Evolutionary conservation across 2,797 vertebrate genomes (phyloP), one percentile per base, ranked within the genome.

Genomic region (Mus caroli): DNA sequence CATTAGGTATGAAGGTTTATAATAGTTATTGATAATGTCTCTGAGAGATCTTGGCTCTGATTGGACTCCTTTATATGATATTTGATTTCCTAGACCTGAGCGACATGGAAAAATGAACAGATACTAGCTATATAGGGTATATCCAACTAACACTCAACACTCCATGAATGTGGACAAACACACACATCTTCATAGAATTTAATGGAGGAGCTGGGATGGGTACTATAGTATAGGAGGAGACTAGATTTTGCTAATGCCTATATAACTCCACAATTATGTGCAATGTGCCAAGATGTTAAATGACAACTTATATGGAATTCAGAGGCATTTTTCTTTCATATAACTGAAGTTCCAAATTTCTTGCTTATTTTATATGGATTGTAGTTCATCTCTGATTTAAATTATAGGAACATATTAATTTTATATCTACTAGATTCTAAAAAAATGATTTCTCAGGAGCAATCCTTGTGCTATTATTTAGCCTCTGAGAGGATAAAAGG

Each of bases 121-220:
- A 60, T 1, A 60, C 43, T 28, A 80, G 31, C 4, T 15, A n/a
- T 43, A 12, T 0, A 52, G 54, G 60, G 8, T 64, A 22, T 54
- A 93, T 24, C 5, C 15, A 84, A 22, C 12, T 43, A 46, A 28
- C 6, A 67, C 2, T 28, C 6, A 62, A 1, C 1, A 13, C 1
- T 31, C 0, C 19, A 0, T n/a, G 15, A 71, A 20, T 4, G 28
- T 26, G 14, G 3, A 20, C 15, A 58, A 43, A 40, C 2, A 1
- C 34, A 5, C 31, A 26, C 20, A 24, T 3, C 5, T 11, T 40
- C 31, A n/a, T 77, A 14, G 82, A 71, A 26, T 37, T 6, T 22
- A 92, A 0, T n/a, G 0, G 11, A 14, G 11, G 4, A 0, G 17
- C 4, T 17, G 4, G 2, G 8, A 46, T 43, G 1, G 3, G 11